phyloP scores from a whole-genome alignment of 2,113 vertebrate genomes.

The Eolophus roseicapilla region DNA sequence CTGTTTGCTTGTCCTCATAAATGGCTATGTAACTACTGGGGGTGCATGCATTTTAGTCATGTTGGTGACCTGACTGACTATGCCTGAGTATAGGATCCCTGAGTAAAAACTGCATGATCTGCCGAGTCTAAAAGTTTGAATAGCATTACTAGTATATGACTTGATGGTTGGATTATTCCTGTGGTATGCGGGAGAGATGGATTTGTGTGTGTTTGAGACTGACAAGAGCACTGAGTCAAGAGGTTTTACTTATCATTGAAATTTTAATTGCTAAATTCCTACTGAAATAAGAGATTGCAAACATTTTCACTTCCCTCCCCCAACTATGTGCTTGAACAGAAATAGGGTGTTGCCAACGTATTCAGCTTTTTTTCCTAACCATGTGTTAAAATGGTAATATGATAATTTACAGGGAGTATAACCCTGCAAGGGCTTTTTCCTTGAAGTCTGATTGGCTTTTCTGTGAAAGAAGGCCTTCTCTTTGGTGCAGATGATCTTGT shows the following conservation, averaged over 20 bases:
- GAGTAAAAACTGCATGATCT: background rate
- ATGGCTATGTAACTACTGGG: background rate
- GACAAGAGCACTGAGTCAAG: background rate
- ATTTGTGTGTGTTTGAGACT: background rate
- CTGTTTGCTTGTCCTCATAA: background rate
- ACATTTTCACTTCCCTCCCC: background rate
- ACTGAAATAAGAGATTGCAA: background rate
- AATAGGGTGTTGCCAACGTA: background rate
- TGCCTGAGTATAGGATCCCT: background rate
- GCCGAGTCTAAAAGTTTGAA: background rate
- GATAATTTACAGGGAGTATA: background rate
- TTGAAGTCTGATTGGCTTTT: background rate
- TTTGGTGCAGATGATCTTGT: background rate
- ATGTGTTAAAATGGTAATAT: background rate
- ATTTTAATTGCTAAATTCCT: background rate
- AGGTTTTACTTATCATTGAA: background rate
- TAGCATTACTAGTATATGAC: background rate
- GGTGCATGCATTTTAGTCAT: accelerated
- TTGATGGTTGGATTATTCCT: background rate
- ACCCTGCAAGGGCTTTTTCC: background rate
- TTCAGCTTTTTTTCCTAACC: background rate
- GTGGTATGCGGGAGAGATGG: background rate
- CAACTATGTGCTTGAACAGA: background rate
- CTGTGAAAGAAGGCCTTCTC: background rate
- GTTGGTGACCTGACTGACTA: background rate